A percentile compares a stretch with the other conserved stretches of the same genome.
phyloP scores from a whole-genome alignment of 2,888 invertebrate species.

The Laothoe populi region DNA sequence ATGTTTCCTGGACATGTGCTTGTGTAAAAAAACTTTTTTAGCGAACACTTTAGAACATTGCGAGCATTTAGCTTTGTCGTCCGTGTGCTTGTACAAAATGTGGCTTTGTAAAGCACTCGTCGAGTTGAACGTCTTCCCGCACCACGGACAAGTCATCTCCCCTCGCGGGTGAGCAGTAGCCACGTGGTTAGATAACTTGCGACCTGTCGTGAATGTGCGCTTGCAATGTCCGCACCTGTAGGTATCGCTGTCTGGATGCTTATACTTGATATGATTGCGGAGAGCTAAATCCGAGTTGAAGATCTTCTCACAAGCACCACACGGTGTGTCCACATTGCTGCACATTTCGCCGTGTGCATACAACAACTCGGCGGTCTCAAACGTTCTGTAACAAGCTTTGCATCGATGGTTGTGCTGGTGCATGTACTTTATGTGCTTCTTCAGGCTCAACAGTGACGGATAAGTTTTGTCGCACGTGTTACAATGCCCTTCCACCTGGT shows the following conservation, averaged over 20 bases:
- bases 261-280: constrained; percentile 63
- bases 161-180: constrained; percentile 54
- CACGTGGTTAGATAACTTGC: constrained; percentile 58
- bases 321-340: constrained; percentile 50
- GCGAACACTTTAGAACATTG: constrained; percentile 57
- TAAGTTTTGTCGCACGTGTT: constrained; percentile 61
- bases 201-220: constrained; percentile 54
- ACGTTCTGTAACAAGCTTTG: constrained; percentile 60
- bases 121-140: constrained; percentile 53
- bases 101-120: constrained; percentile 57
- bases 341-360: constrained; percentile 51
- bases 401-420: constrained; percentile 60
- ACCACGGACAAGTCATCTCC: constrained; percentile 52
- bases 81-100: constrained; percentile 55
- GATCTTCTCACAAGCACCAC: constrained; percentile 56
- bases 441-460: constrained; percentile 61
- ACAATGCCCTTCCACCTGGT: constrained; percentile 52
- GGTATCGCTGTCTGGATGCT: constrained; percentile 53
- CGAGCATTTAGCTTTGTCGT: constrained; percentile 47
- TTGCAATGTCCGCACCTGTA: constrained; percentile 59
- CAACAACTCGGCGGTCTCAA: constrained; percentile 47
- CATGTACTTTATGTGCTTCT: constrained; percentile 67
- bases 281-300: constrained; percentile 57
- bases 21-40: constrained; percentile 43
- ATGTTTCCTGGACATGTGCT: constrained; percentile 55